Base-by-base conservation (phyloP, 2,113 vertebrate genomes). In the Protomyctophum bolini region DNA sequence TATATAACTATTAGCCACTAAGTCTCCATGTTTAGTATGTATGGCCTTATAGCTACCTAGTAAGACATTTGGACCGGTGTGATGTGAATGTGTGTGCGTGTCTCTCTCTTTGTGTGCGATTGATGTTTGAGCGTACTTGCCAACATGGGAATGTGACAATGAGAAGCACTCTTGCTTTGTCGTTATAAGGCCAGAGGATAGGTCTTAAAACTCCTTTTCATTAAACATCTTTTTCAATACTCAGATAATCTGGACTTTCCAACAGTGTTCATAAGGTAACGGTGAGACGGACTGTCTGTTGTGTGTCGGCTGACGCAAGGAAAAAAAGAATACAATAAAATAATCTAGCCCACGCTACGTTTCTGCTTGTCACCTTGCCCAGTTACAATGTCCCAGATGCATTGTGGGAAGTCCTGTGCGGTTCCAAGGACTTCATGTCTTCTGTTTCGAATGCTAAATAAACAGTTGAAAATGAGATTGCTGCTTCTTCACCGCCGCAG, bases 201-300 rank as follows among this genome's bases (percentile, higher is more conserved):
- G 67, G 10, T 79, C 51, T 83, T 77, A 77, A 87, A 88, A 83
- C 66, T 66, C 21, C 1, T 41, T 41, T 41, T 41, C 33, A 41
- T 73, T 79, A 74, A 68, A 74, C 74, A 71, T 89, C 56, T 91
- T 85, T 85, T 66, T 83, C 83, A 78, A 84, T 83, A 78, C 70
- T 78, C 86, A 93, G 91, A 93, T 90, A 81, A 91, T 56, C 80
- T 54, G 84, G 90, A 91, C 66, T 84, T 89, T 8, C 81, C 88
- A 74, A 80, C 88, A 74, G 78, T 87, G 81, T 86, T 83, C 71
- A 75, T 48, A 73, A 92, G 91, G 92, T 93, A 92, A 92, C 56
- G 11, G 58, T 51, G 29, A 72, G 46, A 76, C 28, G 28, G 63
- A 54, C 63, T 82, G 10, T 70, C 7, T 85, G 75, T 74, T 84